Base-by-base conservation (phyloP, 2,113 vertebrate genomes). In the Cettia cetti region DNA sequence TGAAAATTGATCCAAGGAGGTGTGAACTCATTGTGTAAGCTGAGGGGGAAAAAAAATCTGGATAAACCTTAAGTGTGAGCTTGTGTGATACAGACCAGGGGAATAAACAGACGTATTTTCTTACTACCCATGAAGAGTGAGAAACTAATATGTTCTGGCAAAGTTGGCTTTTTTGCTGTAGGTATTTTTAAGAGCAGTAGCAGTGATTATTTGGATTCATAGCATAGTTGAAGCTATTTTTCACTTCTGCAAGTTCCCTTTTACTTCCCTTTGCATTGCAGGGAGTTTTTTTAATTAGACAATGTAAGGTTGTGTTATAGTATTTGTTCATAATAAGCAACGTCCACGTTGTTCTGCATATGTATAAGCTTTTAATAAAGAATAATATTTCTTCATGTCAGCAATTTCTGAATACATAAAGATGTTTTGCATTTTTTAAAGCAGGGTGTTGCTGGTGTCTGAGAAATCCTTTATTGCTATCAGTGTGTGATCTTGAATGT, bases 21-120 rank as follows among this genome's bases (percentile, higher is more conserved):
- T 45, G 47, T 82, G 52, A 94, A 88, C 52, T 70, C 56, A 53
- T 15, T 63, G 22, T 70, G 27, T 88, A 71, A 75, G 7, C 24
- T 87, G 64, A 13, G 13, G 8, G 9, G 9, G 7, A 0, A 3
- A 16, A 20, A 3, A 53, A 28, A 1, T n/a, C 24, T 10, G 14
- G 33, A 13, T 61, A 71, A 64, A 83, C 35, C 11, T 26, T 56
- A 7, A 2, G 2, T 28, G 52, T 81, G 54, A 74, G 27, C n/a
- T 74, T 84, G 23, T 77, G 71, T 89, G 37, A 52, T 35, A 60
- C 30, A 70, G 45, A 69, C 15, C 11, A 33, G 23, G 45, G 35
- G 10, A 65, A 90, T 80, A 81, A 87, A 56, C 9, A 83, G 66
- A 77, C 15, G 15, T 30, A 53, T 53, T 27, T 78, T 74, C 10